Evolutionary conservation across 2,113 vertebrate species (phyloP).

Genomic region (Arothron firmamentum): DNA sequence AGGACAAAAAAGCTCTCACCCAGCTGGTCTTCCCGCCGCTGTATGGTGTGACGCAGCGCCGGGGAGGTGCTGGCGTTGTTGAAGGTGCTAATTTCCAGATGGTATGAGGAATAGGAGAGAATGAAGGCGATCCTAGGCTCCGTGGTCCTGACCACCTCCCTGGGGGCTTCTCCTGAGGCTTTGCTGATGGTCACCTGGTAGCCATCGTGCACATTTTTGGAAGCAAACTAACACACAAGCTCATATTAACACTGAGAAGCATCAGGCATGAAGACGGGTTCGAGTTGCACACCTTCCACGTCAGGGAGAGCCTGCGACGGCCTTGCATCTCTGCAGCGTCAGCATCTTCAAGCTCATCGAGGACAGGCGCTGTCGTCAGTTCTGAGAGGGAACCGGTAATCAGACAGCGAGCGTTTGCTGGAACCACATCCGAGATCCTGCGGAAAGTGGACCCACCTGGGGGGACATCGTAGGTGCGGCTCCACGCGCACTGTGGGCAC

Average conservation of each 20-base stretch:
- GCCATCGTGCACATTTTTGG: slow-evolving; percentile 13
- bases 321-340: neutral
- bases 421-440: too few relatives aligned
- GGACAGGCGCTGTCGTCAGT: slow-evolving; percentile 47
- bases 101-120: slow-evolving; percentile 66
- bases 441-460: slow-evolving; percentile 45
- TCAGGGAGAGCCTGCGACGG: slow-evolving; percentile 23
- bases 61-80: slow-evolving; percentile 66
- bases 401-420: neutral
- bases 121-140: slow-evolving; percentile 44
- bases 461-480: slow-evolving; percentile 47
- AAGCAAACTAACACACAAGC: slow-evolving; percentile 37
- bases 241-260: too few relatives aligned
- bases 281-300: slow-evolving; percentile 37
- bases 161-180: slow-evolving; percentile 45
- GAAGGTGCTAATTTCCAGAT: slow-evolving; percentile 49
- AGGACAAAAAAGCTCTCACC: slow-evolving; percentile 4
- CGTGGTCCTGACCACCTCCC: neutral
- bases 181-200: slow-evolving; percentile 60
- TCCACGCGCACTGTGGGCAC: slow-evolving; percentile 59
- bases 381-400: slow-evolving; percentile 45
- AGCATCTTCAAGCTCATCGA: slow-evolving; percentile 10
- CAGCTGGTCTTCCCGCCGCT: neutral
- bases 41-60: slow-evolving; percentile 6
- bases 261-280: too few relatives aligned